Evolutionary conservation across 1,140 invertebrate species (phyloP).

Genomic region (Probaryconus sp.): DNA sequence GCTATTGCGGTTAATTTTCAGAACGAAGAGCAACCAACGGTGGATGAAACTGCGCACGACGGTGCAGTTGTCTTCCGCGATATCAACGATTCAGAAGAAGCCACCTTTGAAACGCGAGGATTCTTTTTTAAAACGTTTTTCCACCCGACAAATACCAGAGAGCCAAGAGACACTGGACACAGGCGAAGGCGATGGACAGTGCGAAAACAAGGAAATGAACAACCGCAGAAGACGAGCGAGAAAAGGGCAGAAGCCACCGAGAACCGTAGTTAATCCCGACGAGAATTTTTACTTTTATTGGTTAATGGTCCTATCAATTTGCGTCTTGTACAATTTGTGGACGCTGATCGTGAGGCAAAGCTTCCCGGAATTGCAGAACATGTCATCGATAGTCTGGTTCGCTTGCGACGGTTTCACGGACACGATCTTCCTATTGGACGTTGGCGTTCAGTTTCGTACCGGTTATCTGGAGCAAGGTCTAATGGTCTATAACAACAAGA

Average conservation of each 20-base stretch:
- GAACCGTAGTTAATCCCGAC: conserved; percentile 95
- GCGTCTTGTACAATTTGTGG: conserved; percentile 97
- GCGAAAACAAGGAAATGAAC: conserved; percentile 79
- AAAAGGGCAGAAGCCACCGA: conserved; percentile 82
- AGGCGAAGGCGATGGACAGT: conserved; percentile 81
- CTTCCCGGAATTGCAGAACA: conserved; percentile 90
- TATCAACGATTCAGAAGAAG: conserved; percentile 82
- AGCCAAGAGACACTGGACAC: conserved; percentile 86
- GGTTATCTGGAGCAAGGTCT: conserved; percentile 97
- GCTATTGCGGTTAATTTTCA: conserved; percentile 75
- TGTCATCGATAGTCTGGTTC: conserved; percentile 86
- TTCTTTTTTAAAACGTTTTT: conserved; percentile 96
- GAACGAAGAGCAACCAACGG: conserved; percentile 93
- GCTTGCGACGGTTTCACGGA: conserved; percentile 90
- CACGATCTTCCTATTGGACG: conserved; percentile 90
- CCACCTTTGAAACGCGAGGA: conserved; percentile 94
- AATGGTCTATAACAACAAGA: conserved; percentile 94
- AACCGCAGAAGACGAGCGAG: conserved; percentile 81
- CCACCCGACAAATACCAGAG: conserved; percentile 92
- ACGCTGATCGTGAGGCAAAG: conserved; percentile 96
- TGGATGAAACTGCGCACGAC: conserved; percentile 97
- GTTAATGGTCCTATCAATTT: conserved; percentile 91
- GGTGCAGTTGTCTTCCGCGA: conserved; percentile 93
- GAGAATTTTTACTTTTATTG: conserved; percentile 97
- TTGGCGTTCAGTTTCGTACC: conserved; percentile 93